phyloP scores from a whole-genome alignment of 2,888 invertebrate species.

The Cotesia congregata region DNA sequence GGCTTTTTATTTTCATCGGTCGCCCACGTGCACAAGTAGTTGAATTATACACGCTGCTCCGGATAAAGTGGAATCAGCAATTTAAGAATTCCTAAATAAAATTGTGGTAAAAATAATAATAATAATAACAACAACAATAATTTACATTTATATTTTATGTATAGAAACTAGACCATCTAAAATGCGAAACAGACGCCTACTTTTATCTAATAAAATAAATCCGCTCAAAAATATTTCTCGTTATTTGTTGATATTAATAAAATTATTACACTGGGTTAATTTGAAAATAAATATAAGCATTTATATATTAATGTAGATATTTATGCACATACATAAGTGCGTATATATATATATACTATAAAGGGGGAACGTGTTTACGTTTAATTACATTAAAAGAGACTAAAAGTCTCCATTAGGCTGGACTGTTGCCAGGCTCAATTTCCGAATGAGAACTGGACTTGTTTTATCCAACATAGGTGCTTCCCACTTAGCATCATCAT shows the following conservation, averaged over 20 bases:
- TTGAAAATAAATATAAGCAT: slow-evolving; percentile 6
- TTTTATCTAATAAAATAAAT: not conserved
- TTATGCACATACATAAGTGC: not conserved
- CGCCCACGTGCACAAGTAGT: slow-evolving; percentile 51
- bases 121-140: not conserved
- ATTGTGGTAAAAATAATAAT: too few relatives aligned
- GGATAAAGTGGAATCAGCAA: slow-evolving; percentile 5
- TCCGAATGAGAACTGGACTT: slow-evolving; percentile 52
- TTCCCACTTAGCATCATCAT: slow-evolving; percentile 62
- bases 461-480: slow-evolving; percentile 64
- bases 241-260: slow-evolving; percentile 5
- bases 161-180: too few relatives aligned
- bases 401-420: slow-evolving; percentile 71
- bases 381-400: slow-evolving; percentile 70
- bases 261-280: not conserved
- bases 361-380: slow-evolving; percentile 65
- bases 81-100: not conserved
- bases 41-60: slow-evolving; percentile 9
- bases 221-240: not conserved
- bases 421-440: slow-evolving; percentile 66
- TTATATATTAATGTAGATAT: not conserved
- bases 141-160: not conserved
- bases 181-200: not conserved
- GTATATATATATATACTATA: not conserved
- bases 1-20: slow-evolving; percentile 61